These are phyloP conservation scores for Sardinella longiceps DNA, from an alignment of 2,797 vertebrate species.

Conservation along the genomic window DNA sequence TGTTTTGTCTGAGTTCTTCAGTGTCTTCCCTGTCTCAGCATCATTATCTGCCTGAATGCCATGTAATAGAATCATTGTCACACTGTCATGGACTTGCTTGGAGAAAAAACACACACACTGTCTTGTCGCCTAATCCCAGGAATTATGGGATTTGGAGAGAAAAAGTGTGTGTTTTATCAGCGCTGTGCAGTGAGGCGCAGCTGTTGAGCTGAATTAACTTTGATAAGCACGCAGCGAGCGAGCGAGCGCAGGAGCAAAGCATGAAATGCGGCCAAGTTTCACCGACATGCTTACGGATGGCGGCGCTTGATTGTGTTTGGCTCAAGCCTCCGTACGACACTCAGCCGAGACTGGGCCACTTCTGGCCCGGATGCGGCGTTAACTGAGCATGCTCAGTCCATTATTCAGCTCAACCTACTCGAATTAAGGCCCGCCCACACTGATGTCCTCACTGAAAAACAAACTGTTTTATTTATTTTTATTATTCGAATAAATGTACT, in stretches of 20 bases:
- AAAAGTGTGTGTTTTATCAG: slow-evolving; percentile 12
- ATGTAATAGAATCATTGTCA: slow-evolving; percentile 18
- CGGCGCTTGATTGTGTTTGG: too few species aligned
- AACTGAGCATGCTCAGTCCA: too few species aligned
- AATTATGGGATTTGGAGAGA: neutral
- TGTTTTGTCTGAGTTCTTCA: neutral
- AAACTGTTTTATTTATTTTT: too few species aligned
- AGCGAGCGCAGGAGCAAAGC: neutral
- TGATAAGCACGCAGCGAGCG: slow-evolving; percentile 19
- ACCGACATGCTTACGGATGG: too few species aligned
- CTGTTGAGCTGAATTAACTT: neutral
- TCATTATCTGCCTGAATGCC: slow-evolving; percentile 6
- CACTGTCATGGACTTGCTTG: neutral
- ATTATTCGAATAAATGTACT: too few species aligned
- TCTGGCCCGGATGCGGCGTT: too few species aligned
- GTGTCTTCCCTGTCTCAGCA: neutral
- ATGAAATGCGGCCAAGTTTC: neutral
- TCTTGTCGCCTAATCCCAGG: neutral
- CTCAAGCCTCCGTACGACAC: too few species aligned
- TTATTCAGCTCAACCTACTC: too few species aligned
- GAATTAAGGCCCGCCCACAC: too few species aligned
- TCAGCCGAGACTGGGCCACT: too few species aligned
- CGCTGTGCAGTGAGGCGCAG: neutral
- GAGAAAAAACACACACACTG: neutral
- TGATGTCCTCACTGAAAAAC: too few species aligned